phyloP scores from a whole-genome alignment of 2,888 invertebrate species.

The Colostygia pectinataria region DNA sequence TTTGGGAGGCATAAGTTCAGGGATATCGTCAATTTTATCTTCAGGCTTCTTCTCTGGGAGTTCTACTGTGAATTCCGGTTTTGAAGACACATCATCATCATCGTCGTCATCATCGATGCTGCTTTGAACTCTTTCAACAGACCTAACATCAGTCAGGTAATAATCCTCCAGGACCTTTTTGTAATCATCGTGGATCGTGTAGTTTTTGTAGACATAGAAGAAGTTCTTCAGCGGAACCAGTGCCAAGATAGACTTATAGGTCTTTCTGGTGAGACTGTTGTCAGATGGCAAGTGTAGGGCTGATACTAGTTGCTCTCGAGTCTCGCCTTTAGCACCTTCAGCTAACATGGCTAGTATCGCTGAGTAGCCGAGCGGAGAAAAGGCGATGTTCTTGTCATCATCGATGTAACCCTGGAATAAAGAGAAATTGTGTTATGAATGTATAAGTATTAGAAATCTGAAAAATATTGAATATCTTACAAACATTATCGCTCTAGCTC shows the following conservation, averaged over 20 bases:
- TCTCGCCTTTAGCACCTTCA: conserved; percentile 84
- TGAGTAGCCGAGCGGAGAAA: conserved; percentile 85
- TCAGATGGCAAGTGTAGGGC: conserved; percentile 83
- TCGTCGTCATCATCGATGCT: conserved; percentile 54
- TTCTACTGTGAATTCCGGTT: conserved; percentile 52
- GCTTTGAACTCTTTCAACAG: conserved; percentile 61
- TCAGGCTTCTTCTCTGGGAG: conserved; percentile 58
- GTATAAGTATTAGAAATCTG: conserved; percentile 16
- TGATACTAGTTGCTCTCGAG: conserved; percentile 80
- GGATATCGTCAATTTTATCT: conserved; percentile 59
- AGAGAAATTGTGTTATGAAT: too few relatives aligned
- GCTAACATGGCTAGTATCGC: conserved; percentile 84
- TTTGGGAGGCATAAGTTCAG: conserved; percentile 65
- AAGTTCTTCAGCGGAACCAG: conserved; percentile 84
- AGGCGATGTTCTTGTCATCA: conserved; percentile 82
- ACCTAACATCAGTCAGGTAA: conserved; percentile 85
- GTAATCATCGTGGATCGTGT: conserved; percentile 84
- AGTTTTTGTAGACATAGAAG: conserved; percentile 86
- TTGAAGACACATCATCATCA: conserved; percentile 53
- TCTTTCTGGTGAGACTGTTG: conserved; percentile 65
- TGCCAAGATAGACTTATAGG: conserved; percentile 64
- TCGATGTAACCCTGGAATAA: conserved; percentile 76
- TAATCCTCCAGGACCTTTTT: conserved; percentile 82
- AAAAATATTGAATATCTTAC: neutral
- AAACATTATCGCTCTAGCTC: neutral